Evolutionary conservation across 2,113 vertebrate genomes (phyloP), one percentile per base, ranked within the genome.

Genomic region (Chlamydotis undulata): DNA sequence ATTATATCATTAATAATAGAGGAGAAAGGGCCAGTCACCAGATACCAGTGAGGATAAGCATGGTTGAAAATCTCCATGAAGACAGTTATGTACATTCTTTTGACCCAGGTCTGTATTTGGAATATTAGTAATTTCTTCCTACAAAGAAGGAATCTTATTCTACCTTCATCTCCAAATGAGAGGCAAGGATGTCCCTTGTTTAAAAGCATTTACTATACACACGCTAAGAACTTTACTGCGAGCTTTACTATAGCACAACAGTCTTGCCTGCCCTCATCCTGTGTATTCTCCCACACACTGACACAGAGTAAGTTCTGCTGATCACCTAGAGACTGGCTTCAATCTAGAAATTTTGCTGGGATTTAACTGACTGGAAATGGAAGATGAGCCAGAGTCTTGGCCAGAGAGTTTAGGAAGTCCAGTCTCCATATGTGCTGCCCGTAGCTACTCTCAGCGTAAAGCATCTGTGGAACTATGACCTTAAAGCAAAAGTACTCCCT

Each of bases 1-100:
- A 65, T 6, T 59, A 0, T 4, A 74, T 33, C 8, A 41, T 47
- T 18, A 75, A n/a, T 26, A 57, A 81, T 5, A 53, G 0, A 74
- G 56, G 67, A 50, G 12, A 60, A 80, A 74, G 31, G 7, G 22
- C 17, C 35, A 68, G 43, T 56, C 49, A 68, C 12, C 18, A 64
- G 53, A 68, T 60, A 23, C 31, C 50, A 82, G 25, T 0, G 4
- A 79, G 10, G 15, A 22, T 61, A 88, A 47, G 12, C 14, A 35
- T 53, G 8, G 28, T 47, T 39, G 17, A 79, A 76, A 60, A 73
- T 26, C 43, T 84, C 33, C 55, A n/a, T 9, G 33, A 50, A 14
- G 43, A 80, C 5, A 87, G 33, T 45, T 55, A 41, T 1, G 21
- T 19, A 57, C 15, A 21, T 41, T 83, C 49, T 82, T 93, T 75